Evolutionary conservation across 2,797 vertebrate genomes (phyloP), one percentile per base, ranked within the genome.

Genomic region (Chelidonichthys spinosus): DNA sequence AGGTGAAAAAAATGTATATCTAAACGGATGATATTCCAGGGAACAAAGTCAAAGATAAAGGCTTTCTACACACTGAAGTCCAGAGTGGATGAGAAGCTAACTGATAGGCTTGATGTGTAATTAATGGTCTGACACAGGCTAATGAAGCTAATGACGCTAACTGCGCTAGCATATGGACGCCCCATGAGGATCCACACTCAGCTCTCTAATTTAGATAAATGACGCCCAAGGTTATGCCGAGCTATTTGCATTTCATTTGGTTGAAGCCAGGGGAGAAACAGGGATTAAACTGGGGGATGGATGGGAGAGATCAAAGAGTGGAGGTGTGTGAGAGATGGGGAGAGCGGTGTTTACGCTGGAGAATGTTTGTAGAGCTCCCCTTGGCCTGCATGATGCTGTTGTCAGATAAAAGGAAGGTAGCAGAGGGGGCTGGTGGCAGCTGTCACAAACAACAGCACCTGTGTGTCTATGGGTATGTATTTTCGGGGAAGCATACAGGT

Each of bases 191-290:
- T 92, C 81, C 70, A 76, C 82, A 86, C 86, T 89, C 70, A 9
- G 70, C 80, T 37, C 83, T 89, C 88, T 93, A 93, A 92, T 91
- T 93, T 92, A 93, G 93, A 94, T 93, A 94, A 94, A 93, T 89
- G 90, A 89, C 32, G 81, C 87, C 90, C 84, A 81, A 81, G 88
- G 93, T 92, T 89, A 86, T 80, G 86, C 82, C 10, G 86, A 68
- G 76, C 80, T 92, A 91, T 94, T 93, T 92, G 90, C 89, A 91
- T 93, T 92, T 92, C 77, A 91, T 93, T 92, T 89, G 69, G 85
- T 78, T 76, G 69, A 85, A 78, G 84, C 89, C 82, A 69, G 47
- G 78, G 71, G 80, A 75, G 83, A 84, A 78, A 64, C 32, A 15
- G 79, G 90, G 80, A 91, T 93, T 90, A 91, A 90, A 89, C 65